Base-by-base conservation (phyloP, 2,113 vertebrate genomes). In the Hemicordylus capensis region DNA sequence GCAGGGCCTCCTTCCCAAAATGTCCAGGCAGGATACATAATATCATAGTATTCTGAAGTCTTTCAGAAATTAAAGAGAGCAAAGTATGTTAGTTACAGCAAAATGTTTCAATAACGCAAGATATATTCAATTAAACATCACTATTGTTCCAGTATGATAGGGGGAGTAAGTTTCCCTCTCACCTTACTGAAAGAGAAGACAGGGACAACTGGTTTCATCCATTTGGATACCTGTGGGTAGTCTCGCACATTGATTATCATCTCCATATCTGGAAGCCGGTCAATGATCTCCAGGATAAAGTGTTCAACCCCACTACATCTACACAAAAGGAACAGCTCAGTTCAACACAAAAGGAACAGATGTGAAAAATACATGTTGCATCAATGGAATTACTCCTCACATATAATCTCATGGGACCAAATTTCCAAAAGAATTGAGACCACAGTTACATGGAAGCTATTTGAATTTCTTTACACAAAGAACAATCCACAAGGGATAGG, bases 1-100 rank as follows among this genome's bases (percentile, higher is more conserved):
- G 99, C 99, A 3, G 99, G 99, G 14, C 99, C 99, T 14, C 99
- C 99, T 96, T 99, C 99, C 99, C 99, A 99, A 90, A 99, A 99
- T 0, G 99, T 99, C 99, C 99, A 99, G 0, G 99, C 98, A 78
- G 98, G 99, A 84, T 99, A 99, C 99, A 99, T 98, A 92, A 99
- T 98, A 91, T 99, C 99, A 85, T 95, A 94, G 94, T 99, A 99
- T 79, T 99, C 98, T 34, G 95, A 84, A 0, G 98, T 99, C 99
- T 99, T 89, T 80, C 91, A 89, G 78, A 63, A 84, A 93, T 93
- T 20, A 15, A 92, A 80, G 42, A 79, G n/a, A 59, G 17, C 54
- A 22, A 42, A 64, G 34, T 58, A 66, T 15, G 63, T 61, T 61
- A 79, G 42, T 85, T 61, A n/a, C 44, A 56, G 4, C 37, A 64